These are phyloP conservation scores for Hippasteria phrygiana DNA, from an alignment of 53 echinoderm and acorn worm species.

Conservation along the genomic window DNA sequence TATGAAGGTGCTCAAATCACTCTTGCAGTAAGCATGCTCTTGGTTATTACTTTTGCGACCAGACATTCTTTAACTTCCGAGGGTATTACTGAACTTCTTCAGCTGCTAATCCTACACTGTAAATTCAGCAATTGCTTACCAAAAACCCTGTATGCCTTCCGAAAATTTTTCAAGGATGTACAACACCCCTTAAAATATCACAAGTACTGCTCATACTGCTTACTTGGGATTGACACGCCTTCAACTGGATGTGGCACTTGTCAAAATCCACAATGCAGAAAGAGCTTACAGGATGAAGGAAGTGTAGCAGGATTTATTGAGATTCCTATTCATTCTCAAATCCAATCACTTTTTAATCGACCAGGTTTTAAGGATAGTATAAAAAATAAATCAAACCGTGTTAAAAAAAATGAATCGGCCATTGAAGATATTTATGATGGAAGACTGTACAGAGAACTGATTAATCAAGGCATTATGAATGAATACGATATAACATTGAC, in stretches of 20 bases:
- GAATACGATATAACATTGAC: slow-evolving; percentile 37
- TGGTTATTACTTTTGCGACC: not conserved
- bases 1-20: slow-evolving; percentile 15
- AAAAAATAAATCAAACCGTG: slow-evolving; percentile 47
- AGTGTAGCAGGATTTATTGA: slow-evolving; percentile 40
- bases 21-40: slow-evolving; percentile 6
- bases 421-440: slow-evolving; percentile 70
- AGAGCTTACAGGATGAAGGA: not conserved
- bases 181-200: slow-evolving; percentile 1
- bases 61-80: slow-evolving; percentile 14
- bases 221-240: not conserved
- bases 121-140: not conserved
- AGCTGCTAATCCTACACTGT: slow-evolving; percentile 3
- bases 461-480: slow-evolving; percentile 36
- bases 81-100: slow-evolving; percentile 19
- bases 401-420: slow-evolving; percentile 7
- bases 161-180: not conserved
- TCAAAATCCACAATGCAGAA: slow-evolving; percentile 24
- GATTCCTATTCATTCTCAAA: slow-evolving; percentile 50
- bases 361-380: slow-evolving; percentile 59
- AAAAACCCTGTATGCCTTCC: not conserved
- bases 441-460: slow-evolving; percentile 25
- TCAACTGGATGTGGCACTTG: slow-evolving; percentile 11
- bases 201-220: slow-evolving; percentile 6
- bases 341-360: slow-evolving; percentile 41